These are phyloP conservation scores for Onychomys leucogaster DNA, from an alignment of 2,797 vertebrate genomes.

Conservation along the genomic window DNA sequence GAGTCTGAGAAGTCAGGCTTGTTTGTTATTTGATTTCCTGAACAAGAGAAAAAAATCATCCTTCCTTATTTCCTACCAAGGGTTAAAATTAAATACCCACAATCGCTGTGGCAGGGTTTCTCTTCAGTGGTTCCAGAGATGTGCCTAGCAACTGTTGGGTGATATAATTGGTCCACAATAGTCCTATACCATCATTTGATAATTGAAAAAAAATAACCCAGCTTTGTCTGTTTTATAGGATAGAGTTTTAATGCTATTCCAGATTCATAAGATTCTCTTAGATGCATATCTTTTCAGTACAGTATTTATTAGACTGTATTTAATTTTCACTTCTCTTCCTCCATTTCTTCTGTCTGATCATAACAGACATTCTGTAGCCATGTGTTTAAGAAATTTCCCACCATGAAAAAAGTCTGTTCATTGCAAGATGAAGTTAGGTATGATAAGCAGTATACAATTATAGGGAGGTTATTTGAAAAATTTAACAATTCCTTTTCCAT, in stretches of 20 bases:
- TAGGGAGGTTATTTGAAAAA: slow-evolving; percentile 32
- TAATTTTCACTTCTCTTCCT: neutral
- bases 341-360: neutral
- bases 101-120: slow-evolving; percentile 47
- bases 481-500: slow-evolving; percentile 26
- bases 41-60: slow-evolving; percentile 28
- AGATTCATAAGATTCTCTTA: slow-evolving; percentile 43
- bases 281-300: slow-evolving; percentile 28
- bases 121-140: slow-evolving; percentile 68
- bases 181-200: slow-evolving; percentile 57
- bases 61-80: slow-evolving; percentile 59
- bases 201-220: slow-evolving; percentile 50
- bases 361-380: slow-evolving; percentile 26
- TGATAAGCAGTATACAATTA: neutral
- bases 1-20: neutral
- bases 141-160: slow-evolving; percentile 75
- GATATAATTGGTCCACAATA: neutral
- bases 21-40: slow-evolving; percentile 38
- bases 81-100: slow-evolving; percentile 75
- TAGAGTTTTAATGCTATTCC: slow-evolving; percentile 21
- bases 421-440: slow-evolving; percentile 44
- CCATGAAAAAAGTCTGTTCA: slow-evolving; percentile 24
- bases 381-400: slow-evolving; percentile 16
- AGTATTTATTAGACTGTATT: slow-evolving; percentile 53
- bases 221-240: slow-evolving; percentile 54